Evolutionary conservation across 2,888 invertebrate genomes (phyloP).

Genomic region (Strigamia maritima): DNA sequence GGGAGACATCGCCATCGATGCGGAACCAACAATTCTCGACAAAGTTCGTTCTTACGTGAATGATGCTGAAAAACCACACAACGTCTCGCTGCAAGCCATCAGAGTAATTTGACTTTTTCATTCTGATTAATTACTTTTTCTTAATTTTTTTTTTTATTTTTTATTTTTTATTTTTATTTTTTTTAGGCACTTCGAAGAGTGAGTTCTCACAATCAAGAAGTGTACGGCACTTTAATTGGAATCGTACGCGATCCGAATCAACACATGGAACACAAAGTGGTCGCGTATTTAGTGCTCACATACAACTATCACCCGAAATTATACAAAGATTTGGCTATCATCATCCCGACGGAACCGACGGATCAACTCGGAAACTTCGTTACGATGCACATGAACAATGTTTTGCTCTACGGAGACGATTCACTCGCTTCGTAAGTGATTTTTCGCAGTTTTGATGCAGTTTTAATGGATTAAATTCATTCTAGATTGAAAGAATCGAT

Average conservation of each 20-base stretch:
- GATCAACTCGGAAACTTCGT: constrained; percentile 35
- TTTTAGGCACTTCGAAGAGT: constrained; percentile 34
- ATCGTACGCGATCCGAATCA: background rate
- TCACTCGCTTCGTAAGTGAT: background rate
- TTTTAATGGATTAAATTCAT: background rate
- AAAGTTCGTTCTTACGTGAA: background rate
- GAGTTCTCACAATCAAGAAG: background rate
- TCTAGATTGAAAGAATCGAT: constrained; percentile 18
- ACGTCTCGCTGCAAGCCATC: constrained; percentile 32
- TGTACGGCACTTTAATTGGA: background rate
- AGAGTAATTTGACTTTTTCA: constrained; percentile 7
- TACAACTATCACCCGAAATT: background rate
- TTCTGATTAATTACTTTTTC: background rate
- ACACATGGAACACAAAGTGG: constrained; percentile 10
- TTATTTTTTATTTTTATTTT: background rate
- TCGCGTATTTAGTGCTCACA: constrained; percentile 29
- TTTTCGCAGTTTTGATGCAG: background rate
- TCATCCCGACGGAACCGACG: background rate
- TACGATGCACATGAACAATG: constrained; percentile 37
- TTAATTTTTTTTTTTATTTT: background rate
- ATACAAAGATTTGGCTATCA: background rate
- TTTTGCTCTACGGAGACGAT: constrained; percentile 4
- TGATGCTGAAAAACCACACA: constrained; percentile 13
- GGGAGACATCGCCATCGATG: constrained; percentile 8
- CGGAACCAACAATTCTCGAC: background rate